A percentile compares a stretch with the other conserved stretches of the same genome.
These are phyloP conservation scores for Plagodis dolabraria DNA, from an alignment of 2,888 invertebrate genomes.

Conservation along the genomic window DNA sequence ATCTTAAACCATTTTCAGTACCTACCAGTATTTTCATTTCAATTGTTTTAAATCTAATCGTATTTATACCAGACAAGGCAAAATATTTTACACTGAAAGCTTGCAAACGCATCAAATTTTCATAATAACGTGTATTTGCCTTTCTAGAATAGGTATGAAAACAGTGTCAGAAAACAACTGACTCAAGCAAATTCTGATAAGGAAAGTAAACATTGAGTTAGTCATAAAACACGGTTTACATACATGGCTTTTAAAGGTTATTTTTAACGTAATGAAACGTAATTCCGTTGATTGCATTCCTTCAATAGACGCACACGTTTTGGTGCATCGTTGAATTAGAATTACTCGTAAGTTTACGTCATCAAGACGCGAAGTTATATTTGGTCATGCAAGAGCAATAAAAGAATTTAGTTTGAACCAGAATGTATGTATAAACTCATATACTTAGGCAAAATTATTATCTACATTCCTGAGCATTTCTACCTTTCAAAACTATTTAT, in stretches of 20 bases:
- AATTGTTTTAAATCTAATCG: no score
- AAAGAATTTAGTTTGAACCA: no score
- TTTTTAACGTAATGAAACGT: constrained; percentile 12
- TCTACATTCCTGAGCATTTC: no score
- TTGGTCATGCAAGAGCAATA: no score
- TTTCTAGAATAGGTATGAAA: background rate
- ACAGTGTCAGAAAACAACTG: constrained; percentile 20
- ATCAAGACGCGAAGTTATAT: no score
- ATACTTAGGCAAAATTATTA: no score
- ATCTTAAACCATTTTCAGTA: no score
- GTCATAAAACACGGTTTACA: constrained; percentile 12
- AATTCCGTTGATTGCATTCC: constrained; percentile 11
- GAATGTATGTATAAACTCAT: no score
- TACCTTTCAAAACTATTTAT: no score
- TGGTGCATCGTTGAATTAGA: background rate
- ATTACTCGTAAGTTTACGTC: no score
- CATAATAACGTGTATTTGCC: background rate
- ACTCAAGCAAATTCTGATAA: constrained; percentile 27
- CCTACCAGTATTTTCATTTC: no score
- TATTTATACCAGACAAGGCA: background rate
- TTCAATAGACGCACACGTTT: constrained; percentile 2
- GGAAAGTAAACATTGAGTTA: constrained; percentile 26
- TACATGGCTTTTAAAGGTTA: constrained; percentile 10
- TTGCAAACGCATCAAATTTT: constrained; percentile 1
- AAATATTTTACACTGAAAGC: no score